These are phyloP conservation scores for Spodoptera litura DNA, from an alignment of 1,140 invertebrate species.

Conservation along the genomic window DNA sequence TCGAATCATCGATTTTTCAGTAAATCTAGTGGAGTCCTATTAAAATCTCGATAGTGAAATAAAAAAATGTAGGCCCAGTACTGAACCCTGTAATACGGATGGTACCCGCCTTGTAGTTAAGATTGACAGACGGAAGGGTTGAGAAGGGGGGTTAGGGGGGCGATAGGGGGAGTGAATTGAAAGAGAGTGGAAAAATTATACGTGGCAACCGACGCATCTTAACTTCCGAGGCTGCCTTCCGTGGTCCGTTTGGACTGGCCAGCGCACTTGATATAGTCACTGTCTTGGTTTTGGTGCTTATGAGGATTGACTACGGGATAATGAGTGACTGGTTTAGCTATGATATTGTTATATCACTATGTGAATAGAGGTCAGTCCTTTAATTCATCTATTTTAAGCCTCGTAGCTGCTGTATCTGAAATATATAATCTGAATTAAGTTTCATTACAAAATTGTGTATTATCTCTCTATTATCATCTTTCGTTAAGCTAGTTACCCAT, in stretches of 20 bases:
- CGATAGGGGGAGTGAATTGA: slow-evolving; percentile 77
- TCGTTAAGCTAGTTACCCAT: no score
- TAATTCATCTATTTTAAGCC: no score
- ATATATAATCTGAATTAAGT: no score
- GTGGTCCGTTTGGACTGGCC: slow-evolving; percentile 61
- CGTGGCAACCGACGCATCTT: slow-evolving; percentile 84
- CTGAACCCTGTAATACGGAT: slow-evolving; percentile 74
- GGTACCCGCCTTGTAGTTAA: slow-evolving; percentile 82
- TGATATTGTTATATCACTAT: no score
- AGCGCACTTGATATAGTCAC: slow-evolving; percentile 57
- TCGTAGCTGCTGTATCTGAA: no score
- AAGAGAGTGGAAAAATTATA: slow-evolving; percentile 85
- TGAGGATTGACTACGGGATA: neutral
- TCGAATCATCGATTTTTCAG: slow-evolving; percentile 75
- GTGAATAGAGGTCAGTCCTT: no score
- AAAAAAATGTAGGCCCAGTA: slow-evolving; percentile 78
- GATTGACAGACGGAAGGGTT: slow-evolving; percentile 84
- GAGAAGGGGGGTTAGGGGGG: slow-evolving; percentile 65
- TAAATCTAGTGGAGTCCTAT: slow-evolving; percentile 74
- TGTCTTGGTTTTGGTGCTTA: slow-evolving; percentile 8
- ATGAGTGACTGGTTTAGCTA: no score
- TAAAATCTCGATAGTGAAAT: slow-evolving; percentile 71
- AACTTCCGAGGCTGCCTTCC: slow-evolving; percentile 78
- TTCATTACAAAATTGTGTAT: no score
- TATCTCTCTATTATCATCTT: no score